Evolutionary conservation across 2,888 invertebrate genomes (phyloP).

Genomic region (Nezara viridula): DNA sequence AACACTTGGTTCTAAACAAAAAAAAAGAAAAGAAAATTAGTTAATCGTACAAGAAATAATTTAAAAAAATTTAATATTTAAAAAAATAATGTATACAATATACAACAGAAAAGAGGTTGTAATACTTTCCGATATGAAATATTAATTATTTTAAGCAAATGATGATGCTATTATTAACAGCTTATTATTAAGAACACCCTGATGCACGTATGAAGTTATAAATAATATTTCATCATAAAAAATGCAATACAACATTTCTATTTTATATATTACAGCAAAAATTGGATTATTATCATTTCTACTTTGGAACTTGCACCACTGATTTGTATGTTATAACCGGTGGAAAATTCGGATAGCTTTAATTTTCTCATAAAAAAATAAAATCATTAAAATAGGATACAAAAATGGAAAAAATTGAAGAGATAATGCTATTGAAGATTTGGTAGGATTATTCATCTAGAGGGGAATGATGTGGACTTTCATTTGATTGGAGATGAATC

Average conservation of each 20-base stretch:
- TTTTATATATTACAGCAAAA: no score
- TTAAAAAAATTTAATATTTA: background rate
- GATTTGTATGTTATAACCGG: background rate
- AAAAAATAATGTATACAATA: background rate
- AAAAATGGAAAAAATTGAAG: background rate
- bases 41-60: background rate
- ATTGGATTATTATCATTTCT: background rate
- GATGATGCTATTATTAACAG: no score
- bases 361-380: no score
- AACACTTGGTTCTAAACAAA: conserved; percentile 45
- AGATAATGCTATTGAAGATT: background rate
- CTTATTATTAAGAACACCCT: no score
- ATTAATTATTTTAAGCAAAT: no score
- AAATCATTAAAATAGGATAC: background rate
- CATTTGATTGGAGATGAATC: conserved; percentile 23
- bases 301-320: background rate
- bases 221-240: no score
- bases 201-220: no score
- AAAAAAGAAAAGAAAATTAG: conserved; percentile 14
- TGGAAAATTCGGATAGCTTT: background rate
- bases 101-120: no score
- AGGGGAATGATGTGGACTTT: background rate
- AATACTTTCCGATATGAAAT: no score
- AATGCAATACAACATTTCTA: no score
- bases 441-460: background rate